Evolutionary conservation across 2,113 vertebrate species (phyloP), one percentile per base, ranked within the genome.

Genomic region (Anser brachyrhynchus): DNA sequence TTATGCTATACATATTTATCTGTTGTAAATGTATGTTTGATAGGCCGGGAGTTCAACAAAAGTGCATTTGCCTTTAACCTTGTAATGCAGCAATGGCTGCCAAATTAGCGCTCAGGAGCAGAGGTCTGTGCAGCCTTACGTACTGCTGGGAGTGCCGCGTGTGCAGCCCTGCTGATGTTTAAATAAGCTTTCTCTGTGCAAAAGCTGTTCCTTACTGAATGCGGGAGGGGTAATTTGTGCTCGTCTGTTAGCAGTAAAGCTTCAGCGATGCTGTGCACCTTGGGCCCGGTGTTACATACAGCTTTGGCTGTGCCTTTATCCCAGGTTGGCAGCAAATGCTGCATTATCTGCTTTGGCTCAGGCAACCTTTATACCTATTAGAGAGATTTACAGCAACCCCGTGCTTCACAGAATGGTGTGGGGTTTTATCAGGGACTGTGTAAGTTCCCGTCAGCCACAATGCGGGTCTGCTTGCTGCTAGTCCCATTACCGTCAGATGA

Each of bases 1-100:
- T 95, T 95, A 91, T 94, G 85, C 76, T 96, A 84, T 81, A 78
- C 79, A 37, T 91, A 62, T 89, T 94, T 96, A 82, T 85, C 75
- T 82, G 14, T 76, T 90, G 73, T 91, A 93, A 97, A 78, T 64
- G 37, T 35, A 35, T 90, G 65, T 85, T 96, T 94, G 78, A 83
- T 59, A 75, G 95, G 90, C 65, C 74, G 70, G 43, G 86, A 74
- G 95, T 92, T 95, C 90, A 92, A 74, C 18, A 18, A 28, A 91
- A 89, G 57, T 70, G 73, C 93, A 35, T 57, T 94, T 80, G 51
- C 49, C 35, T 46, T 58, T 91, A 89, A 61, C 78, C 81, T 70
- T 39, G 17, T 88, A 91, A 81, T 73, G 6, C 39, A 33, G 21
- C 12, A 39, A 51, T 51, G 72, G 71, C 88, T 73, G 81, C 55